These are phyloP conservation scores for Centropristis striata DNA, from an alignment of 2,113 vertebrate species.

Conservation along the genomic window DNA sequence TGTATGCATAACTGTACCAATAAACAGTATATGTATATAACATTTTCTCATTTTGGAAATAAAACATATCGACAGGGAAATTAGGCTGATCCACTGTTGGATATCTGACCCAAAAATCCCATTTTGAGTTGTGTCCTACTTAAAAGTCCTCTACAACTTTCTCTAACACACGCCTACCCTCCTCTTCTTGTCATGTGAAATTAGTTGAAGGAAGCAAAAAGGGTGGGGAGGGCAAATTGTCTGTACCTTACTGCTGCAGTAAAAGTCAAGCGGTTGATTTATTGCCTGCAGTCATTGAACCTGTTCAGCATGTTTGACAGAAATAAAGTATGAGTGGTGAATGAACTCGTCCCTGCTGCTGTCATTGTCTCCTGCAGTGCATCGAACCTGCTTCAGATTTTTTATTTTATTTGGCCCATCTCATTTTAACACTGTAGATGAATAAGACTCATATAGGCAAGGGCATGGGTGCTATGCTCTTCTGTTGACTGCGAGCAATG, in stretches of 20 bases:
- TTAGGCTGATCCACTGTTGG: slow-evolving; percentile 3
- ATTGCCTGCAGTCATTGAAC: slow-evolving; percentile 38
- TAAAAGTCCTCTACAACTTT: slow-evolving; percentile 14
- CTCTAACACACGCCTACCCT: background rate
- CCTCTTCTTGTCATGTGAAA: slow-evolving; percentile 11
- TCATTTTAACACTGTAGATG: background rate
- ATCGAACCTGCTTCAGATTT: slow-evolving; percentile 2
- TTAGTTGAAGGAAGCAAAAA: background rate
- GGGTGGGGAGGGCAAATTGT: background rate
- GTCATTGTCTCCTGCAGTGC: background rate
- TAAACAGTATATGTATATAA: background rate
- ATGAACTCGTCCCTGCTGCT: background rate
- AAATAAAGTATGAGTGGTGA: background rate
- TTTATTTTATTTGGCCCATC: background rate
- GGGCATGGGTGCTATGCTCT: background rate
- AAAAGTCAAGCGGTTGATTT: slow-evolving; percentile 52
- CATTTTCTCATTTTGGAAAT: background rate
- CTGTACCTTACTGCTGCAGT: slow-evolving; percentile 12
- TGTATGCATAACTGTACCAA: background rate
- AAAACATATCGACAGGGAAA: slow-evolving; percentile 1
- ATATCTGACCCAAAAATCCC: slow-evolving; percentile 36
- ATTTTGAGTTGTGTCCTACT: slow-evolving; percentile 40
- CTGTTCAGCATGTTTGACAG: slow-evolving; percentile 38
- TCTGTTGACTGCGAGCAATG: background rate
- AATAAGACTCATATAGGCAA: background rate